Conservation (phyloP, 2,797 vertebrate species). For the Lepus oiostolus region DNA sequence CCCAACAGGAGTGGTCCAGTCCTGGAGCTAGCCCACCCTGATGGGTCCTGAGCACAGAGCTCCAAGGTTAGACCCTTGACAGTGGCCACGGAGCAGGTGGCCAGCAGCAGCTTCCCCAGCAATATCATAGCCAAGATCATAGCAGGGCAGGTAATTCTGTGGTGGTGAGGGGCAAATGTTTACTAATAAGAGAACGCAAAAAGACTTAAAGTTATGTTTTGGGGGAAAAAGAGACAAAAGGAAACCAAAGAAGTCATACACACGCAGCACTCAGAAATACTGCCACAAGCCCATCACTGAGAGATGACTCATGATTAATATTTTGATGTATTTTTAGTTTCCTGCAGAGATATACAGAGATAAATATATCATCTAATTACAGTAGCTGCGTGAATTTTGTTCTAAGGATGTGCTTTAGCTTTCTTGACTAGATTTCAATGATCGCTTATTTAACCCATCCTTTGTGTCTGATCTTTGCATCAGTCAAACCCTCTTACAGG, state of each 20-base stretch:
- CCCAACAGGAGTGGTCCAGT: background rate
- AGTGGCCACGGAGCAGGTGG: background rate
- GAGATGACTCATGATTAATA: background rate
- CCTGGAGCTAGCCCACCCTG: background rate
- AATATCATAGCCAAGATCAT: background rate
- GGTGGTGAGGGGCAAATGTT: background rate
- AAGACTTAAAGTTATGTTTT: background rate
- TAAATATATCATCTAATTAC: slow-evolving; percentile 3
- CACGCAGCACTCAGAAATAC: slow-evolving; percentile 13
- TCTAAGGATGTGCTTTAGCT: background rate
- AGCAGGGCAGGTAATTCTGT: background rate
- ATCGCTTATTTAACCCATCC: slow-evolving; percentile 35
- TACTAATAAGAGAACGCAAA: background rate
- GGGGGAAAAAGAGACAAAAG: background rate
- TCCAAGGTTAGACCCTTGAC: background rate
- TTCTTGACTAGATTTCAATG: slow-evolving; percentile 19
- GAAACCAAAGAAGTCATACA: background rate
- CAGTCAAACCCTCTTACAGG: slow-evolving; percentile 40
- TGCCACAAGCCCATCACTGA: background rate
- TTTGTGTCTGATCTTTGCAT: slow-evolving; percentile 46
- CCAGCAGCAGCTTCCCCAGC: background rate
- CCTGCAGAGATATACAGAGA: background rate
- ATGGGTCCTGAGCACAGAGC: background rate
- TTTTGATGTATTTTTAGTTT: background rate
- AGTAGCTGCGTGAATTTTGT: slow-evolving; percentile 33